Evolutionary conservation across 2,113 vertebrate genomes (phyloP).

Genomic region (Lampris incognitus): DNA sequence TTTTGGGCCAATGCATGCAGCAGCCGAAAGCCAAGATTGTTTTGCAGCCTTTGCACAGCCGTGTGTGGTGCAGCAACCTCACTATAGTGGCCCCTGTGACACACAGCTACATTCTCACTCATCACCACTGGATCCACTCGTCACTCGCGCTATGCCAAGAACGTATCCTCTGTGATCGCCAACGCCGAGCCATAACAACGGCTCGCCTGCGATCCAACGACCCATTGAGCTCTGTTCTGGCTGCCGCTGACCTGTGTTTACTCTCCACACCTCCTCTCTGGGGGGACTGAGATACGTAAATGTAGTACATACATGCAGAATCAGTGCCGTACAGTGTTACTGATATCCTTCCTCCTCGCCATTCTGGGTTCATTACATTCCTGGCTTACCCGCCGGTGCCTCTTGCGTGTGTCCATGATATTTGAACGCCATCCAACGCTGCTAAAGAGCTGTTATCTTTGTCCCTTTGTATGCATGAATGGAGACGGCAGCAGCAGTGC

Average conservation of each 20-base stretch:
- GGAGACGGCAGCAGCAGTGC: neutral
- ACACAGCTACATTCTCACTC: conserved; percentile 48
- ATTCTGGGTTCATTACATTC: too few relatives aligned
- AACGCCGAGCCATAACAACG: conserved; percentile 16
- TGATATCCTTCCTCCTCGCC: too few relatives aligned
- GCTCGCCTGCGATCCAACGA: conserved; percentile 34
- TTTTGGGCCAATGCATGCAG: neutral
- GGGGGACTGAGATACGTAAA: too few relatives aligned
- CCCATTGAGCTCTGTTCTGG: neutral
- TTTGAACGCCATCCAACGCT: conserved; percentile 20
- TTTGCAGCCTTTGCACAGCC: neutral
- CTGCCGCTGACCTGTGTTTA: neutral
- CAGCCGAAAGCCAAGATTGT: neutral
- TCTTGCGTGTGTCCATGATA: conserved; percentile 8
- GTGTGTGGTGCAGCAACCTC: conserved; percentile 40
- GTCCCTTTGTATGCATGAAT: conserved; percentile 30
- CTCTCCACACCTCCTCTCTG: neutral
- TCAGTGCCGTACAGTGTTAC: too few relatives aligned
- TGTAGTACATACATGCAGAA: too few relatives aligned
- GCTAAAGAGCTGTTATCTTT: conserved; percentile 37
- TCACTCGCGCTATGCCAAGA: conserved; percentile 60
- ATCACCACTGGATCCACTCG: conserved; percentile 52
- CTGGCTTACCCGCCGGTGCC: conserved; percentile 19
- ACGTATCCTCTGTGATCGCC: neutral
- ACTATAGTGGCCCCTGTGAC: conserved; percentile 41